These are phyloP conservation scores for Globodera rostochiensis DNA, from an alignment of 1,140 invertebrate species.

Conservation along the genomic window DNA sequence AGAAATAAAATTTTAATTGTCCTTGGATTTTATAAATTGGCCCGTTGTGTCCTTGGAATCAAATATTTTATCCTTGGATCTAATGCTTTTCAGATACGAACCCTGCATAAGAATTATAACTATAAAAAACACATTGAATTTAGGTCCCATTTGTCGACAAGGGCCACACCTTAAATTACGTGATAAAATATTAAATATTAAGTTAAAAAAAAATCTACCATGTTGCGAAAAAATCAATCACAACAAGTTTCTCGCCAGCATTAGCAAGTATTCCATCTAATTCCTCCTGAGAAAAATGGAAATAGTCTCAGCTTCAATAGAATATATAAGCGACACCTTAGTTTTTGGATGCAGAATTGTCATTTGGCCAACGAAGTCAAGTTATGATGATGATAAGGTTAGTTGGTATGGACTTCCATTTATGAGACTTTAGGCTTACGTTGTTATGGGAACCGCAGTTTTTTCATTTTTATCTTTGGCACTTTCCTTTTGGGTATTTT, in stretches of 20 bases:
- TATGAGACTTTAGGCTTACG: too few relatives aligned
- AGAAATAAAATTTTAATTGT: too few relatives aligned
- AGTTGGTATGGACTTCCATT: too few relatives aligned
- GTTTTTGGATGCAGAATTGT: background rate
- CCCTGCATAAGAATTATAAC: background rate
- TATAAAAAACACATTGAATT: slow-evolving; percentile 67
- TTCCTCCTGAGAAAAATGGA: slow-evolving; percentile 66
- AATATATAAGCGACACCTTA: background rate
- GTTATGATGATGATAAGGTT: too few relatives aligned
- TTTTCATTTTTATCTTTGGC: too few relatives aligned
- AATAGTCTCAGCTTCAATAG: background rate
- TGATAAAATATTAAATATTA: background rate
- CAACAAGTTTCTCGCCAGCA: slow-evolving; percentile 80
- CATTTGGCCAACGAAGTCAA: background rate
- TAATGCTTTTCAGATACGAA: too few relatives aligned
- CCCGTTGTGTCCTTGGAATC: too few relatives aligned
- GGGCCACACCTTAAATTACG: slow-evolving; percentile 75
- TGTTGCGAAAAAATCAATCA: slow-evolving; percentile 77
- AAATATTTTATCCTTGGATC: too few relatives aligned
- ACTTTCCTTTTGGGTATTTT: too few relatives aligned
- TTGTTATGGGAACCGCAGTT: background rate
- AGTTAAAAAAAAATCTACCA: slow-evolving; percentile 49
- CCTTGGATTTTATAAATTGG: too few relatives aligned
- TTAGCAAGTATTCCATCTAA: slow-evolving; percentile 69
- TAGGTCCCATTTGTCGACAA: slow-evolving; percentile 87